Percentiles rank a stretch among this genome's conserved stretches.
phyloP scores from a whole-genome alignment of 2,113 vertebrate species.

The Stigmatopora argus region DNA sequence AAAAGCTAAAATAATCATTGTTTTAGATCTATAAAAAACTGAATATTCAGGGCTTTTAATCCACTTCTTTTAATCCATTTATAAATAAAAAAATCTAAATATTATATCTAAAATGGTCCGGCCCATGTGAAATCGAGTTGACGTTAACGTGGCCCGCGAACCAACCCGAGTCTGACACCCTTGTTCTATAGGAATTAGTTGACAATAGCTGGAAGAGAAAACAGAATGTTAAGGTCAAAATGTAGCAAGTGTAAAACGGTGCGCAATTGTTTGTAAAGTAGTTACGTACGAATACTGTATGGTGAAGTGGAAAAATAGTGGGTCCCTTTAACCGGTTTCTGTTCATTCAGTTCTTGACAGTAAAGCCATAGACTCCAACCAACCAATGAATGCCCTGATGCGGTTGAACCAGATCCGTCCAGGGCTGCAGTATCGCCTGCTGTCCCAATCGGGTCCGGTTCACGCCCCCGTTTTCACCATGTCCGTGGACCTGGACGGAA shows the following conservation, averaged over 20 bases:
- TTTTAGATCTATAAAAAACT: no score
- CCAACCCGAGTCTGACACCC: no score
- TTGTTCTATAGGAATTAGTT: no score
- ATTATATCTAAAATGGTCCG: no score
- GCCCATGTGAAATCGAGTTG: no score
- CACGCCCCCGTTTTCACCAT: slow-evolving; percentile 98
- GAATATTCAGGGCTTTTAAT: no score
- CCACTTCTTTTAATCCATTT: no score
- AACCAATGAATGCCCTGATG: slow-evolving; percentile 97
- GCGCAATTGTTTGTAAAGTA: neutral
- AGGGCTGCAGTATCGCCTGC: slow-evolving; percentile 95
- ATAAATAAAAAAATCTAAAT: no score
- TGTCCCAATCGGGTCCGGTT: slow-evolving; percentile 97
- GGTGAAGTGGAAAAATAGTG: neutral
- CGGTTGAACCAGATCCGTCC: slow-evolving; percentile 97
- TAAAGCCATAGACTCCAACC: slow-evolving; percentile 97
- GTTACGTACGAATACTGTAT: neutral
- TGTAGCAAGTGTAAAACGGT: neutral
- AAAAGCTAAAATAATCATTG: no score
- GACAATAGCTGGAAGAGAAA: no score
- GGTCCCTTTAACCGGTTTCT: neutral
- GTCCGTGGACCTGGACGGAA: slow-evolving; percentile 96
- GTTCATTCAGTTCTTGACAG: slow-evolving; percentile 83
- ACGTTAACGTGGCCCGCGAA: no score
- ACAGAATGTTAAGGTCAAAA: neutral